Evolutionary conservation across 1,140 invertebrate genomes (phyloP), one percentile per base, ranked within the genome.

Genomic region (Choristoneura fumiferana): DNA sequence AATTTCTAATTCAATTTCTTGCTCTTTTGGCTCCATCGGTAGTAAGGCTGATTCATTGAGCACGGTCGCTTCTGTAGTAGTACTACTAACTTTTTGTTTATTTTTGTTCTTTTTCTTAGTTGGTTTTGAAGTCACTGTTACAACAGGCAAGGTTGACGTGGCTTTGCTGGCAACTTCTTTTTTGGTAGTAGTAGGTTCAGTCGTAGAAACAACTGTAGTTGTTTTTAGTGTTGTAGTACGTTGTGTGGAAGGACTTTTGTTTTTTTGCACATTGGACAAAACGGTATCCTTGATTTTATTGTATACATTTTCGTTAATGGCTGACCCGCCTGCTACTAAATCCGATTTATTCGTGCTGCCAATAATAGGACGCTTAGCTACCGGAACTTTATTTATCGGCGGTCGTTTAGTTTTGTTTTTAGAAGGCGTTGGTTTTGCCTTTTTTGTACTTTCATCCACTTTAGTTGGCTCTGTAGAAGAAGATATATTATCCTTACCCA

Each of bases 21-120:
- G 90, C 71, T 92, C 88, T 76, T 92, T 92, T 14, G 91, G 76
- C 87, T 92, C 91, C 52, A 89, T 78, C 6, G 84, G 84, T 8
- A 89, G 45, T 37, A 82, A 63, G 8, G 82, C 84, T 34, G 77
- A 78, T 75, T 73, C 76, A 60, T 78, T 85, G 14, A 69, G 69
- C 10, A 66, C 67, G 3, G 76, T 71, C 15, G 71, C 56, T 66
- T 65, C 55, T 14, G 77, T 82, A 37, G 73, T 70, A 13, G 60
- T 76, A 29, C 22, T 29, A 29, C 22, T 29, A 38, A 58, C 61
- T 56, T 71, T 71, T 52, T 72, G 76, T 49, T 75, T 73, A 36
- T 86, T 89, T 68, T 82, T 83, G 58, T 83, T 87, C 54, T 87
- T 85, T 61, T 75, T 81, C 58, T 84, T 89, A n/a, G 35, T 55